Conservation (phyloP, 2,797 vertebrate species). For the Cirrhinus mrigala region DNA sequence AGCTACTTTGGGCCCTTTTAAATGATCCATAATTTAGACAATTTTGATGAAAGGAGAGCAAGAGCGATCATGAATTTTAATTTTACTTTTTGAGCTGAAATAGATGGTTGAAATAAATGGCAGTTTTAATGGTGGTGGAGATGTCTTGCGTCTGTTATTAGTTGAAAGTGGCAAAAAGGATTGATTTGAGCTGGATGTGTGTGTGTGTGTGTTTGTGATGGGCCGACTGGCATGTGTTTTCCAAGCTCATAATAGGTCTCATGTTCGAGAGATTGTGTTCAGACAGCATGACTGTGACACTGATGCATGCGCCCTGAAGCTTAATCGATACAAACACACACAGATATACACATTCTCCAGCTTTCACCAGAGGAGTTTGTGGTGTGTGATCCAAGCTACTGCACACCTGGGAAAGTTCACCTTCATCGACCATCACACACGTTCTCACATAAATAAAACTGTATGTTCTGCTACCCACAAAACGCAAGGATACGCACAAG, state of each 20-base stretch:
- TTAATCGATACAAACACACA: slow-evolving; percentile 67
- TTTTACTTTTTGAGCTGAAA: slow-evolving; percentile 5
- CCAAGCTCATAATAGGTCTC: slow-evolving; percentile 13
- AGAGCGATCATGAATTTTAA: background rate
- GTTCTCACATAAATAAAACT: slow-evolving; percentile 5
- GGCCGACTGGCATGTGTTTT: slow-evolving; percentile 17
- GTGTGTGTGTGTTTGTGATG: slow-evolving; percentile 12
- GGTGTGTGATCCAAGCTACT: slow-evolving; percentile 39
- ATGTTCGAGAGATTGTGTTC: slow-evolving; percentile 69
- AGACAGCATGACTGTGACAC: slow-evolving; percentile 63
- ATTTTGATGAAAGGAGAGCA: slow-evolving; percentile 3
- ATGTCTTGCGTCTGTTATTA: background rate
- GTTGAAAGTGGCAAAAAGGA: slow-evolving; percentile 16
- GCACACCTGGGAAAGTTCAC: slow-evolving; percentile 29
- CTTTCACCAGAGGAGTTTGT: slow-evolving; percentile 16
- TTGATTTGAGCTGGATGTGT: background rate
- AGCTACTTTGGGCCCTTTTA: slow-evolving; percentile 23
- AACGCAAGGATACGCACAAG: background rate
- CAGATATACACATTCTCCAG: slow-evolving; percentile 22
- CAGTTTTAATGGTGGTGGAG: background rate
- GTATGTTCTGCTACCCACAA: background rate
- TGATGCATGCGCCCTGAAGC: slow-evolving; percentile 74
- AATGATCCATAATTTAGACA: slow-evolving; percentile 37
- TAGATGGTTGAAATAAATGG: background rate
- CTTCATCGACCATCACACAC: slow-evolving; percentile 22